Base-by-base conservation (phyloP, 2,888 invertebrate genomes). In the Bembecia ichneumoniformis region DNA sequence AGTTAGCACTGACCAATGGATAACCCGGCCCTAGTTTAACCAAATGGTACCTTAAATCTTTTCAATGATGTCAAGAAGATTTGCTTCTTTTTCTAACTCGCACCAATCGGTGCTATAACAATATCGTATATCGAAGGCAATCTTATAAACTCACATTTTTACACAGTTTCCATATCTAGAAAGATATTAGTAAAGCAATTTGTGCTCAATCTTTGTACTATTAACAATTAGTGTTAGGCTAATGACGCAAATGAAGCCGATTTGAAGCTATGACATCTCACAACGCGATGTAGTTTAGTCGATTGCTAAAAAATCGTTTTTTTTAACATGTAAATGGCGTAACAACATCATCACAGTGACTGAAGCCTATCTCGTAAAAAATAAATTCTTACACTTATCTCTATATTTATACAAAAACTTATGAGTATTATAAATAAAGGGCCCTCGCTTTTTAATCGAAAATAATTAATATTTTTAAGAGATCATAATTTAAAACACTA, bases 391-490 rank as follows among this genome's bases (percentile, higher is more conserved):
- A 77, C 54, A 58, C 43, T 44, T 55, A 53, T 58, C 64, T 70
- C 68, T 74, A 73, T 68, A 73, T 67, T 72, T 82, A 79, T 65
- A 77, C 70, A 77, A 74, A 80, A 80, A 80, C 84, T 82, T 86
- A 84, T 84, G 87, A 87, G 87, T 87, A 87, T 87, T 87, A 84
- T 86, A 84, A 87, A 86, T 84, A 78, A 80, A 67, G 72, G 71
- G 75, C 73, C 74, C 60, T 72, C 64, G 67, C 76, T 77, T 74
- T 28, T 28, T 73, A 75, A 63, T 77, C 73, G 76, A 81, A 84
- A 82, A 81, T 81, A 82, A 86, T 86, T 86, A 86, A 84, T 86
- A 87, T 77, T 83, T 86, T 86, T 87, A 87, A 87, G 87, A 87
- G 87, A 87, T 87, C 87, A 87, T 86, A 86, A 79, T 83, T 83